Evolutionary conservation across 2,888 invertebrate genomes (phyloP).

Genomic region (Kryphioiulus occultus): DNA sequence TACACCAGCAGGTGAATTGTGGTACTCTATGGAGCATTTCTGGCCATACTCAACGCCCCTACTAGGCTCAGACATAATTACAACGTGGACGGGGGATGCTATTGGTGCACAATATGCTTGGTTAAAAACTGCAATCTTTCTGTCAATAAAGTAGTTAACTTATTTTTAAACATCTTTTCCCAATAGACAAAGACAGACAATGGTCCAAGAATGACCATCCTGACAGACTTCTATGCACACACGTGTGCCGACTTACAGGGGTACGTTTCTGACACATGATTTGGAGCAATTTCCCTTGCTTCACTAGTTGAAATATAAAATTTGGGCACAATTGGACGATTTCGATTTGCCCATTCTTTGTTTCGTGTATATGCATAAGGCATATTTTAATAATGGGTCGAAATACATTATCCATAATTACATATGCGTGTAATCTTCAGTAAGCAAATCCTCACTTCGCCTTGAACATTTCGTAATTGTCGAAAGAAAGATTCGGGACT

Average conservation of each 20-base stretch:
- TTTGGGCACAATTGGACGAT: neutral
- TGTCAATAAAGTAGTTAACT: no score
- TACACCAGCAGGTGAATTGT: neutral
- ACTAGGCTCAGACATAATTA: no score
- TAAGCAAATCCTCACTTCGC: neutral
- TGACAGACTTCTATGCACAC: neutral
- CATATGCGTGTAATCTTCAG: neutral
- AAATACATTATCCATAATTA: neutral
- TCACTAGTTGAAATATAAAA: neutral
- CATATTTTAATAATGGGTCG: neutral
- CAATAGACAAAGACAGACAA: neutral
- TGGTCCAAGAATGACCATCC: neutral
- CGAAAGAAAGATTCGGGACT: neutral
- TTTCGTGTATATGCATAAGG: neutral
- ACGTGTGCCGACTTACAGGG: neutral
- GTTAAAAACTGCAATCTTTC: neutral
- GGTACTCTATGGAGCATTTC: no score
- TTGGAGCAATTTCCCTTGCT: neutral
- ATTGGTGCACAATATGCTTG: neutral
- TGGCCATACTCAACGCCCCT: no score
- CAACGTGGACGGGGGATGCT: no score
- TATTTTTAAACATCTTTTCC: no score
- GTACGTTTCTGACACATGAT: neutral
- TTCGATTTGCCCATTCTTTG: neutral
- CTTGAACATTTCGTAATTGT: neutral